Conservation (phyloP, 1,140 invertebrate species). For the Ostrea edulis region DNA sequence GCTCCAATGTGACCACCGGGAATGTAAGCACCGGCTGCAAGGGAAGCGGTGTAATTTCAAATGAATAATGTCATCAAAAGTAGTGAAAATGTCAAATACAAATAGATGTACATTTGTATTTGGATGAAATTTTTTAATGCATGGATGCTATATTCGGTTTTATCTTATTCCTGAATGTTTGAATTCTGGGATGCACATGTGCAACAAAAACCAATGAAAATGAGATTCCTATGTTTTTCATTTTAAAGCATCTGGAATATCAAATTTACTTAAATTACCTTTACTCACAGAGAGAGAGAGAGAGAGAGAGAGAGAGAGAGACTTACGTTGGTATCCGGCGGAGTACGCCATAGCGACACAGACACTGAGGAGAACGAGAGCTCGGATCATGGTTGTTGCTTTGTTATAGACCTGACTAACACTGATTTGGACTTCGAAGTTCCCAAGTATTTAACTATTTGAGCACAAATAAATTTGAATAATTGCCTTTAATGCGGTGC, state of each 20-base stretch:
- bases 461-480: background rate
- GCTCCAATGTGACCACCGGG: background rate
- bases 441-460: background rate
- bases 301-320: background rate
- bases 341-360: background rate
- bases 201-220: no score
- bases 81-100: no score
- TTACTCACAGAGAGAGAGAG: no score
- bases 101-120: no score
- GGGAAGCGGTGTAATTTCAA: background rate
- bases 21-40: background rate
- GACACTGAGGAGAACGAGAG: background rate
- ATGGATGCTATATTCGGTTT: no score
- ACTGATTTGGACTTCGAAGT: background rate
- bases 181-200: no score
- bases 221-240: no score
- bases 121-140: no score
- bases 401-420: background rate
- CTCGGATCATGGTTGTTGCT: background rate
- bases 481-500: no score
- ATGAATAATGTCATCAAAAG: background rate
- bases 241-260: no score
- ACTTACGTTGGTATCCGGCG: background rate
- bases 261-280: no score
- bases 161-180: no score